Base-by-base conservation (phyloP, 1,140 invertebrate genomes). In the Drosophila pallidifrons region DNA sequence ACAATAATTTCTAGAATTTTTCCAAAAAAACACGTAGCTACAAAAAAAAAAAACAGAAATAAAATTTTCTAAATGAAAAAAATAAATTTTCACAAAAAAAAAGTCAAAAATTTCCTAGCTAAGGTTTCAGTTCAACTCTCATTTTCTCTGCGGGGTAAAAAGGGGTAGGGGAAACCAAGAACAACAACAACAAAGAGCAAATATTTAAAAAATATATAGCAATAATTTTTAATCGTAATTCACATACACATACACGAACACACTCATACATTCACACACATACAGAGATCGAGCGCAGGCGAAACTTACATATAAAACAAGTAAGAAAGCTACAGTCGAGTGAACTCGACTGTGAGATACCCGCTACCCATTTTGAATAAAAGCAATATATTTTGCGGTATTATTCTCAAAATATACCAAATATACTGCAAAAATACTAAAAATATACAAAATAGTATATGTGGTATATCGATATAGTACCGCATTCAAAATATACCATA, bases 61-160 rank as follows among this genome's bases (percentile, higher is more conserved):
- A 49, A 8, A 47, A 28, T 4, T n/a, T 15, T 16, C 15, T 11
- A 59, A 20, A 35, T 11, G 35, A 30, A 38, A 16, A 13, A 58
- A n/a, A 61, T 51, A 63, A 47, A 58, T 20, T 43, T 13, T 2
- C 20, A 25, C 0, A 25, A 38, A 35, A 28, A 43, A 46, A 59
- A 15, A 59, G 49, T 70, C 65, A 68, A 77, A 73, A 61, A 82
- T 77, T 83, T 87, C 76, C 83, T 83, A 87, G 83, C 81, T 81
- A 89, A 83, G 83, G 85, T 88, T 88, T 89, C 85, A 88, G 85
- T 89, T 88, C 49, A 55, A 69, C 46, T 79, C 38, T 66, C 46
- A 51, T 61, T 70, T 83, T 80, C 67, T 61, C 47, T 25, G 38
- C 46, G 28, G 11, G 13, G 38, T 25, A 16, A 8, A 35, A n/a